A percentile compares a stretch with the other conserved stretches of the same genome.
phyloP scores from a whole-genome alignment of 2,113 vertebrate genomes.

The Podarcis raffonei region DNA sequence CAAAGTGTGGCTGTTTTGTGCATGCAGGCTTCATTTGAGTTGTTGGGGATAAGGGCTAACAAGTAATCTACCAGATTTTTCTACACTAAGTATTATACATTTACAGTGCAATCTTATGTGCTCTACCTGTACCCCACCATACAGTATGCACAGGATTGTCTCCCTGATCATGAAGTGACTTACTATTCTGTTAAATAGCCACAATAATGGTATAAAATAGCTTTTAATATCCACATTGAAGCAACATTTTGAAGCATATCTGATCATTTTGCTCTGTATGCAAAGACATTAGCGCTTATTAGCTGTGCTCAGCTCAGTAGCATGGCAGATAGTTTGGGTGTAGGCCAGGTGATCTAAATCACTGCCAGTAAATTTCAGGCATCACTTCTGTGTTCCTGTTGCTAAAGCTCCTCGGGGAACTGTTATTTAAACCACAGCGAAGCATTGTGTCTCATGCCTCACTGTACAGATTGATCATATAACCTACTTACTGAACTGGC shows the following conservation, averaged over 20 bases:
- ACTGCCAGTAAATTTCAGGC: neutral
- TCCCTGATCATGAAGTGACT: neutral
- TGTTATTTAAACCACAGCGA: neutral
- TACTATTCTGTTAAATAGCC: neutral
- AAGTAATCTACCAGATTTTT: neutral
- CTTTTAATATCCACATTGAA: neutral
- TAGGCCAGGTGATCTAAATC: neutral
- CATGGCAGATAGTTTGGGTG: neutral
- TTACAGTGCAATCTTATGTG: neutral
- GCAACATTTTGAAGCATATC: neutral
- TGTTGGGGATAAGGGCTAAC: neutral
- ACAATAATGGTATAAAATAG: neutral
- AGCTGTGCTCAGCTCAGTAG: neutral
- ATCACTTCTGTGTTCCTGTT: neutral
- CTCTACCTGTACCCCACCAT: neutral
- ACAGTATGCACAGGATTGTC: neutral
- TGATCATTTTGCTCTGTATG: neutral
- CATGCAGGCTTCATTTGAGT: too few relatives aligned
- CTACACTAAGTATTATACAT: neutral
- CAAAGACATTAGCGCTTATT: neutral
- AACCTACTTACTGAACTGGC: neutral
- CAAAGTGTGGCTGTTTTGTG: neutral
- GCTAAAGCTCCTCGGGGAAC: neutral
- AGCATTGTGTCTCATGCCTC: neutral
- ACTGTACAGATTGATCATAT: neutral